A percentile compares a stretch with the other conserved stretches of the same genome.
Evolutionary conservation across 1,140 invertebrate genomes (phyloP).

Genomic region (Scylla paramamosain): DNA sequence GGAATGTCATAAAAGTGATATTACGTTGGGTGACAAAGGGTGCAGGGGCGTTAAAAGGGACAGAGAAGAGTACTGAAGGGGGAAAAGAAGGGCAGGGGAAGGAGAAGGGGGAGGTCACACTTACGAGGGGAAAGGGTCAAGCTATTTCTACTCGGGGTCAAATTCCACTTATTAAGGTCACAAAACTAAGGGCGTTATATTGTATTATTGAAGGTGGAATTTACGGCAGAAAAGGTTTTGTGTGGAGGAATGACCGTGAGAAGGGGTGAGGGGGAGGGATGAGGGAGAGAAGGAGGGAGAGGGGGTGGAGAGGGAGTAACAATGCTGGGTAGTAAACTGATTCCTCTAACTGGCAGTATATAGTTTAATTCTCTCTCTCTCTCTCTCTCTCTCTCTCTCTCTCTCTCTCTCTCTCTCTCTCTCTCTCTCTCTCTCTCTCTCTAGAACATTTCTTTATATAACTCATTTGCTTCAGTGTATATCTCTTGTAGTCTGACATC

Average conservation of each 20-base stretch:
- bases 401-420: too few relatives aligned
- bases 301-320: not conserved
- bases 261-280: not conserved
- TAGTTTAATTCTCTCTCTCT: not conserved
- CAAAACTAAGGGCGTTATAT: not conserved
- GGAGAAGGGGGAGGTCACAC: not conserved
- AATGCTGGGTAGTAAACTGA: not conserved
- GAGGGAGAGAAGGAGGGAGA: not conserved
- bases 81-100: not conserved
- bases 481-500: too few relatives aligned
- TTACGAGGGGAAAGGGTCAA: not conserved
- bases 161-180: not conserved
- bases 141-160: not conserved
- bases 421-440: not conserved
- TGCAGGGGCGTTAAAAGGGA: not conserved
- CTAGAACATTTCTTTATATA: not conserved
- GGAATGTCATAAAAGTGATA: not conserved
- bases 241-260: not conserved
- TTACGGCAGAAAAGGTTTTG: not conserved
- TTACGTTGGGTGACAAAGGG: not conserved
- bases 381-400: not conserved
- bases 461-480: too few relatives aligned
- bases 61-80: not conserved
- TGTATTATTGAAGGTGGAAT: not conserved
- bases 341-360: not conserved